Evolutionary conservation across 2,113 vertebrate species (phyloP).

Genomic region (Ancistrus triradiatus): DNA sequence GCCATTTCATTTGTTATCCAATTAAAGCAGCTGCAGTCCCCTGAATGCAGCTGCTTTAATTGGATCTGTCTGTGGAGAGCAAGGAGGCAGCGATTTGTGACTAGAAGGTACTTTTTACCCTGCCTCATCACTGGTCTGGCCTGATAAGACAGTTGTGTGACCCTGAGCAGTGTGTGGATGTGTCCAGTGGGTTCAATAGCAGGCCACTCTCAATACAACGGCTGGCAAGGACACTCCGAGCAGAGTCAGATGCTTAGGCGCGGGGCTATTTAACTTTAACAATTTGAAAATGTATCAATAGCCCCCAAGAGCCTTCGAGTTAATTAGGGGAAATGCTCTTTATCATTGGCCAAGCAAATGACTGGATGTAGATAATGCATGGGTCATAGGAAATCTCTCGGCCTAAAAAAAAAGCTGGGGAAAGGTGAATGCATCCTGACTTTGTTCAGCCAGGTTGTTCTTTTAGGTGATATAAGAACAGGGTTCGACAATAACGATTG

Average conservation of each 20-base stretch:
- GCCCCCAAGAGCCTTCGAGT: too few relatives aligned
- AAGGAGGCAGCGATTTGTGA: constrained; percentile 7
- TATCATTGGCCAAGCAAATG: too few relatives aligned
- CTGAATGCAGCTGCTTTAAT: constrained; percentile 42
- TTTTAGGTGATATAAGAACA: too few relatives aligned
- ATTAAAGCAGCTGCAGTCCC: constrained; percentile 27
- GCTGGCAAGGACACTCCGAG: constrained; percentile 10
- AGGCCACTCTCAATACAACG: constrained; percentile 1
- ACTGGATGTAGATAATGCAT: too few relatives aligned
- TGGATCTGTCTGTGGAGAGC: constrained; percentile 29
- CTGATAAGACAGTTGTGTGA: constrained; percentile 39
- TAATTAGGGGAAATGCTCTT: too few relatives aligned
- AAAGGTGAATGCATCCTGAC: too few relatives aligned
- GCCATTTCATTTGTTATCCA: constrained; percentile 40
- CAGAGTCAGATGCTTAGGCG: constrained; percentile 7
- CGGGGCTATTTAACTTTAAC: neutral
- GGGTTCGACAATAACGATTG: too few relatives aligned
- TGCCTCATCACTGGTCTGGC: constrained; percentile 23
- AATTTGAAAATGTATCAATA: neutral
- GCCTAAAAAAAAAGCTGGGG: too few relatives aligned
- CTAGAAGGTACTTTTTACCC: neutral
- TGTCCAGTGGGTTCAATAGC: constrained; percentile 7
- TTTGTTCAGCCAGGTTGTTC: too few relatives aligned
- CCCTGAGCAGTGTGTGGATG: constrained; percentile 18
- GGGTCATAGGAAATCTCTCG: too few relatives aligned